These are phyloP conservation scores for Sweltsa coloradensis DNA, from an alignment of 1,140 invertebrate genomes.

Conservation along the genomic window DNA sequence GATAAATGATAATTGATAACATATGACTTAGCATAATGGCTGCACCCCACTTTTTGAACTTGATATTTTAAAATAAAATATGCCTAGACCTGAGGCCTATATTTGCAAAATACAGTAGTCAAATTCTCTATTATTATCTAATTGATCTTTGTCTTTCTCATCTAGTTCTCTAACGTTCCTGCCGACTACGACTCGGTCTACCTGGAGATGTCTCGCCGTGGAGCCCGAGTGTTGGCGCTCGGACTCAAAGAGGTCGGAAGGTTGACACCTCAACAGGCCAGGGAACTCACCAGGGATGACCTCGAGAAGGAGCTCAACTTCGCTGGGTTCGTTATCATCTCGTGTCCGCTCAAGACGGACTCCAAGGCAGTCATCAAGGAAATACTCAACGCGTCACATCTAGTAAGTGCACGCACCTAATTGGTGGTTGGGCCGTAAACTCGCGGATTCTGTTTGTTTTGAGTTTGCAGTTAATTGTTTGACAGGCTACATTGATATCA, in stretches of 20 bases:
- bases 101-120: too few species aligned
- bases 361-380: constrained; percentile 89
- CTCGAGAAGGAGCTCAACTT: constrained; percentile 83
- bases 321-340: constrained; percentile 97
- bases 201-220: constrained; percentile 78
- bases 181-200: constrained; percentile 69
- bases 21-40: too few species aligned
- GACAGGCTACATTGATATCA: too few species aligned
- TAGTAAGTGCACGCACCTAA: constrained; percentile 47
- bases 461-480: too few species aligned
- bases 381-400: constrained; percentile 82
- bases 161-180: constrained; percentile 52
- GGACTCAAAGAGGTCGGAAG: constrained; percentile 69
- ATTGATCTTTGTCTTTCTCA: too few species aligned
- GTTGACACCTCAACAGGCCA: constrained; percentile 55
- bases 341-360: constrained; percentile 92
- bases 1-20: too few species aligned
- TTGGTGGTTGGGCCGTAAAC: too few species aligned
- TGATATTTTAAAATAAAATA: too few species aligned
- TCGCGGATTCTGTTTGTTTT: too few species aligned
- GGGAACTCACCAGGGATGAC: constrained; percentile 71
- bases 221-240: constrained; percentile 88
- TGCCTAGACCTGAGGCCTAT: too few species aligned
- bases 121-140: too few species aligned
- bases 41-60: too few species aligned